Conservation (phyloP, 1,140 invertebrate genomes). For the Neelides sp. region DNA sequence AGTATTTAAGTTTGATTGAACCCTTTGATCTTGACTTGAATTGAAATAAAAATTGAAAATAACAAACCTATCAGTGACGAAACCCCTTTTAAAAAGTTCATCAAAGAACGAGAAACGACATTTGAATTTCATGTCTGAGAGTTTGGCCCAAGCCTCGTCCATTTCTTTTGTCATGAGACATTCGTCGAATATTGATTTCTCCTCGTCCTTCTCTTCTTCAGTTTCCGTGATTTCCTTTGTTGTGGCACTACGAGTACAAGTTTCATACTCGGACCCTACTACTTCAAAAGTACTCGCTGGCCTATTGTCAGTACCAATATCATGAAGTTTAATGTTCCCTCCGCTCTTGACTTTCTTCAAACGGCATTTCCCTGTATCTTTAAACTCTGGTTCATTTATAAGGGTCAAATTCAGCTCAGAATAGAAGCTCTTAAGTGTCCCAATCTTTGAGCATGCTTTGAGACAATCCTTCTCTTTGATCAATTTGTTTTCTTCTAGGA, state of each 20-base stretch:
- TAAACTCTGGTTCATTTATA: too few relatives aligned
- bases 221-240: not conserved
- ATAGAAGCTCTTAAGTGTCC: too few relatives aligned
- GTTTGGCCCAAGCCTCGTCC: constrained; percentile 4
- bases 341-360: too few relatives aligned
- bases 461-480: too few relatives aligned
- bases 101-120: constrained; percentile 24
- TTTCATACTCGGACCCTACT: not conserved
- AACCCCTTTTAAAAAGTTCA: constrained; percentile 17
- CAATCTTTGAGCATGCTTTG: too few relatives aligned
- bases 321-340: too few relatives aligned
- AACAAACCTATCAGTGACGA: constrained; percentile 16
- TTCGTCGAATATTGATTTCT: not conserved
- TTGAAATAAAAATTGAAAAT: not conserved
- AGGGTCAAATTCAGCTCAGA: too few relatives aligned
- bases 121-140: constrained; percentile 13
- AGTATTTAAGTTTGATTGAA: not conserved
- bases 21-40: not conserved
- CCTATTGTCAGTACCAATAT: not conserved
- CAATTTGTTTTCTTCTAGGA: too few relatives aligned
- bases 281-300: not conserved
- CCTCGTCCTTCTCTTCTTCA: not conserved
- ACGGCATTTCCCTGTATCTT: too few relatives aligned
- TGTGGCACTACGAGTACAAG: not conserved
- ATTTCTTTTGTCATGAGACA: not conserved